These are phyloP conservation scores for Cyclina sinensis DNA, from an alignment of 1,140 invertebrate genomes.

Conservation along the genomic window DNA sequence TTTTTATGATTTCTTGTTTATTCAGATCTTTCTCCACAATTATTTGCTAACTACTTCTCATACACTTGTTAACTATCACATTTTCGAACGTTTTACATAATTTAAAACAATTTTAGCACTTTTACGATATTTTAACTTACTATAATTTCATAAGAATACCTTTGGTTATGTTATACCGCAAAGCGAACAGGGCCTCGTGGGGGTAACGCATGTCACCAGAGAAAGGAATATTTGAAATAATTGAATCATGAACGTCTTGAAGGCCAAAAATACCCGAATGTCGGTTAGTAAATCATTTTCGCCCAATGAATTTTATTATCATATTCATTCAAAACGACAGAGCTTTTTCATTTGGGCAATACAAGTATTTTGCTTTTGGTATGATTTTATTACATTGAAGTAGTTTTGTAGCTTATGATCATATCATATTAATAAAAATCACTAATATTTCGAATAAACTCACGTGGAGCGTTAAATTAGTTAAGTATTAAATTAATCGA, in stretches of 20 bases:
- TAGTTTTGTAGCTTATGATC: conserved; percentile 7
- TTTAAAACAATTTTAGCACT: conserved; percentile 39
- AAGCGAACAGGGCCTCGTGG: background rate
- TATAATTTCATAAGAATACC: background rate
- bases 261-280: background rate
- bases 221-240: background rate
- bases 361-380: background rate
- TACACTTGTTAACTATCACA: conserved; percentile 13
- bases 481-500: conserved; percentile 32
- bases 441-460: conserved; percentile 42
- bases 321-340: conserved; percentile 4
- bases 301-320: conserved; percentile 34
- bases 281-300: conserved; percentile 25
- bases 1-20: conserved; percentile 6
- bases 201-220: background rate
- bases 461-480: conserved; percentile 29
- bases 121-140: conserved; percentile 24
- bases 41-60: conserved; percentile 28
- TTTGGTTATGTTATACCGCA: background rate
- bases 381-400: conserved; percentile 24
- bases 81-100: conserved; percentile 30
- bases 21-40: background rate
- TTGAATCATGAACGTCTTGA: background rate
- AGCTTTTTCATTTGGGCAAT: conserved; percentile 1
- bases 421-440: conserved; percentile 40